These are phyloP conservation scores for Heterocephalus glaber DNA, from an alignment of 2,113 vertebrate genomes.

Conservation along the genomic window DNA sequence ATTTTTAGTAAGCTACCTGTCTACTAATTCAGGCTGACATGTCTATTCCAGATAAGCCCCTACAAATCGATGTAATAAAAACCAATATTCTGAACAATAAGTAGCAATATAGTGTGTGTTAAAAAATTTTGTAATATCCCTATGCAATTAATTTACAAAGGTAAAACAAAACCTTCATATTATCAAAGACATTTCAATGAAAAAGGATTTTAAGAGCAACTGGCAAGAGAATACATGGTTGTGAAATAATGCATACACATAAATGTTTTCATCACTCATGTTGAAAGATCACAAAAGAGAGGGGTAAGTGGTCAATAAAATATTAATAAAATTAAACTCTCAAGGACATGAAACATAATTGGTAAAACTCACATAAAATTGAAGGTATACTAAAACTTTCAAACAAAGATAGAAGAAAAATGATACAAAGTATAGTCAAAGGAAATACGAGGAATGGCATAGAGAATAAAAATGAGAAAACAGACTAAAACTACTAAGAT, in stretches of 20 bases:
- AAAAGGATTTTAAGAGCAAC: background rate
- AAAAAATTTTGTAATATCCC: background rate
- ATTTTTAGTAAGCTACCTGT: background rate
- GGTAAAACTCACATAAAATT: rapidly evolving
- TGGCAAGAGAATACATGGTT: background rate
- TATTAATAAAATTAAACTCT: background rate
- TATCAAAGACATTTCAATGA: background rate
- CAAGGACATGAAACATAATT: background rate
- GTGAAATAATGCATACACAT: background rate
- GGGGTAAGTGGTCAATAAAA: background rate
- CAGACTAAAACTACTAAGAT: background rate
- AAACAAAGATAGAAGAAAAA: background rate
- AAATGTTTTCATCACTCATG: background rate
- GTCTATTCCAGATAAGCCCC: background rate
- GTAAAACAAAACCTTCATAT: background rate
- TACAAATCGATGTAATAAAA: background rate
- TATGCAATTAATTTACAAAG: background rate
- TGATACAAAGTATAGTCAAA: background rate
- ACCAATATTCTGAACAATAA: background rate
- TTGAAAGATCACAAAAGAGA: background rate
- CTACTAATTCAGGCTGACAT: background rate
- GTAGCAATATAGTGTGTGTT: background rate
- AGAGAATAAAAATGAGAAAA: background rate
- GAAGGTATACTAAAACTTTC: background rate
- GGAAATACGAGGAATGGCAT: background rate